These are phyloP conservation scores for Euura saliciscinereae DNA, from an alignment of 1,140 invertebrate species.

Conservation along the genomic window DNA sequence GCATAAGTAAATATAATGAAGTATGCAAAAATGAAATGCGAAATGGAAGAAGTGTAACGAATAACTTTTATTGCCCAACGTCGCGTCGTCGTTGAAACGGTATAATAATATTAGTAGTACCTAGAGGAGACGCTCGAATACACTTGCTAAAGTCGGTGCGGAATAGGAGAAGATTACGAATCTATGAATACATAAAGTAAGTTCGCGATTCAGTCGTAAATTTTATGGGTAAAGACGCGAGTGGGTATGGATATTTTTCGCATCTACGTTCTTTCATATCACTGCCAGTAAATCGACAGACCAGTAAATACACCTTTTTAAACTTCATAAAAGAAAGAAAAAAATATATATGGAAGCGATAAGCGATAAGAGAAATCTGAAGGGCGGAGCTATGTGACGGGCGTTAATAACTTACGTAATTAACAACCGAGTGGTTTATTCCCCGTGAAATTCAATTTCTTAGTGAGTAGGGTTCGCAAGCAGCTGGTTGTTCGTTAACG, in stretches of 20 bases:
- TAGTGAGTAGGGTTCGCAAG: constrained; percentile 17
- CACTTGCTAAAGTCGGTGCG: not conserved
- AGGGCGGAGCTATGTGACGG: not conserved
- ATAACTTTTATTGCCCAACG: no score
- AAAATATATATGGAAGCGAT: not conserved
- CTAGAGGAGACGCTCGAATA: not conserved
- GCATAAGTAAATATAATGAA: no score
- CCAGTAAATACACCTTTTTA: no score
- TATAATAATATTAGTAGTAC: not conserved
- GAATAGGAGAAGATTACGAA: not conserved
- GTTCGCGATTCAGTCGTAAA: not conserved
- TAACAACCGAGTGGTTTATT: not conserved
- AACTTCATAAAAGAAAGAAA: not conserved
- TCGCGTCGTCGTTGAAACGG: no score
- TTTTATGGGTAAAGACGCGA: not conserved
- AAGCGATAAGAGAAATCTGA: not conserved
- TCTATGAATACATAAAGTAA: not conserved
- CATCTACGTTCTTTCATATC: no score
- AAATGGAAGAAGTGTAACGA: no score
- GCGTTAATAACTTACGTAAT: not conserved
- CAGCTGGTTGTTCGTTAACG: not conserved
- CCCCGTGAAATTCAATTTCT: constrained; percentile 4
- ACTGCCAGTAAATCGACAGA: no score
- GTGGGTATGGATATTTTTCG: no score
- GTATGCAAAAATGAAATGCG: no score